These are phyloP conservation scores for Aspiorhynchus laticeps DNA, from an alignment of 2,113 vertebrate species.

Conservation along the genomic window DNA sequence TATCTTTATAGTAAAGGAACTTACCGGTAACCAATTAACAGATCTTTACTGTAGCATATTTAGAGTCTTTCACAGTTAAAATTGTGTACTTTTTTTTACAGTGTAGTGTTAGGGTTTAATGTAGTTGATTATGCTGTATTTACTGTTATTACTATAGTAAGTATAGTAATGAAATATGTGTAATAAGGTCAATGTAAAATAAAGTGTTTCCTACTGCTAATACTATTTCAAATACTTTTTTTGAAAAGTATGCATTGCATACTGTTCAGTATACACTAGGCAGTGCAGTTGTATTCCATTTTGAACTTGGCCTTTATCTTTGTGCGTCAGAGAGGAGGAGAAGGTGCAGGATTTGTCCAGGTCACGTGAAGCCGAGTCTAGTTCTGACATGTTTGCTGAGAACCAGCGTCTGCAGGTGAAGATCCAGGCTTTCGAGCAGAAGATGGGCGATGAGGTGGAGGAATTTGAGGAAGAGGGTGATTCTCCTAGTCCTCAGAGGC, in stretches of 20 bases:
- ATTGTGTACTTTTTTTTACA: too few relatives aligned
- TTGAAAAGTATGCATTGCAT: background rate
- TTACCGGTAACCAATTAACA: too few relatives aligned
- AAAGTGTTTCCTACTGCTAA: background rate
- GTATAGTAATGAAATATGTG: background rate
- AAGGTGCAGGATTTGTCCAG: slow-evolving; percentile 61
- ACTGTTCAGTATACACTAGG: background rate
- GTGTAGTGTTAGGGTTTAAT: too few relatives aligned
- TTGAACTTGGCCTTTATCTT: background rate
- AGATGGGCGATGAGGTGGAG: slow-evolving; percentile 70
- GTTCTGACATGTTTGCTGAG: slow-evolving; percentile 58
- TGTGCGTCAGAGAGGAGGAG: slow-evolving; percentile 63
- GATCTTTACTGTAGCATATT: too few relatives aligned
- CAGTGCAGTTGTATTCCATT: background rate
- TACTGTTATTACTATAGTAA: background rate
- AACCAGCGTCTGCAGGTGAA: slow-evolving; percentile 82
- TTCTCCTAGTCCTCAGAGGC: slow-evolving; percentile 72
- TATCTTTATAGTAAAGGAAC: too few relatives aligned
- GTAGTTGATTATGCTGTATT: background rate
- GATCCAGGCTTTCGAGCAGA: slow-evolving; percentile 83
- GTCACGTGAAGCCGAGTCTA: slow-evolving; percentile 62
- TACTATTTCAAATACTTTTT: background rate
- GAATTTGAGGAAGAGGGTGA: slow-evolving; percentile 70
- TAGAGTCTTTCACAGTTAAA: too few relatives aligned
- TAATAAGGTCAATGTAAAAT: background rate